phyloP scores from a whole-genome alignment of 2,888 invertebrate species.

The Chaitophorus viminalis region DNA sequence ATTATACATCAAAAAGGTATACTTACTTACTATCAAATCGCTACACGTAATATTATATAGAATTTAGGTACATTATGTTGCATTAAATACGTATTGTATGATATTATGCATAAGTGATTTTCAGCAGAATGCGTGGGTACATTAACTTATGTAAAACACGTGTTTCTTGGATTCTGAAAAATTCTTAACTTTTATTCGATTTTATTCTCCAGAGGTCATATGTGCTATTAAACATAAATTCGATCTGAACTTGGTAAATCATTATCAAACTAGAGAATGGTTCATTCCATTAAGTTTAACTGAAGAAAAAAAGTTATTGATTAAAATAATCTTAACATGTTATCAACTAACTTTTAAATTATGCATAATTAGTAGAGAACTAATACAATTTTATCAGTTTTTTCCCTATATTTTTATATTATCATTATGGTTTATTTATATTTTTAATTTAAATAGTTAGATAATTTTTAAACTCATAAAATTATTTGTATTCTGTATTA shows the following conservation, averaged over 20 bases:
- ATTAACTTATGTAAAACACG: background rate
- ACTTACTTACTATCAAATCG: too few species aligned
- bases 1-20: too few species aligned
- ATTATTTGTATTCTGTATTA: background rate
- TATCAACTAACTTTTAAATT: background rate
- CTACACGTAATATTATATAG: too few species aligned
- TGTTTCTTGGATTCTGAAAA: background rate
- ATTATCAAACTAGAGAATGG: background rate
- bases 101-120: background rate
- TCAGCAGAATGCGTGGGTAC: too few species aligned
- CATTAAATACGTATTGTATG: background rate
- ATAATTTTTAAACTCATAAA: background rate
- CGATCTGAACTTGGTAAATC: background rate
- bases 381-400: background rate
- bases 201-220: background rate
- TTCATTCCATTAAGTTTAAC: background rate
- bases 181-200: background rate
- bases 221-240: background rate
- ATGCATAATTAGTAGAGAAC: background rate
- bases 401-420: background rate
- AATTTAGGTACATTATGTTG: too few species aligned
- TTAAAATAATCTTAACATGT: background rate
- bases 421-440: background rate
- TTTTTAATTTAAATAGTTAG: background rate
- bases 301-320: background rate